Conservation (phyloP, 2,888 invertebrate species). For the Emmelina monodactyla region DNA sequence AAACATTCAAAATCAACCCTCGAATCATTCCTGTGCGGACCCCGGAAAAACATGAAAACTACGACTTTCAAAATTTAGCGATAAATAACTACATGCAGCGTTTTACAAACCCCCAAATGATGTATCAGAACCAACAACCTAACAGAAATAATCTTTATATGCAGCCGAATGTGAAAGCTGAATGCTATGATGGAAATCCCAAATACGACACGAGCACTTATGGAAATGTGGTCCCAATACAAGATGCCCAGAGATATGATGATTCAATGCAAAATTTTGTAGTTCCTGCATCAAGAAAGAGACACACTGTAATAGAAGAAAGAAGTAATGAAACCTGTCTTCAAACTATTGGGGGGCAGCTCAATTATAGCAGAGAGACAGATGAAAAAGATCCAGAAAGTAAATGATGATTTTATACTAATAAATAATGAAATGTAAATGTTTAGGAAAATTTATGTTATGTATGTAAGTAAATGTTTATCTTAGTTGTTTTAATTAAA, state of each 20-base stretch:
- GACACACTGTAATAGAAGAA: no score
- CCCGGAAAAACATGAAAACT: constrained; percentile 25
- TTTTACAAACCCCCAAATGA: constrained; percentile 22
- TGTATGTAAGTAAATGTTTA: no score
- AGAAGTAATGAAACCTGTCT: no score
- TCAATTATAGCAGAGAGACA: no score
- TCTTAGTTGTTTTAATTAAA: no score
- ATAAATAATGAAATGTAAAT: no score
- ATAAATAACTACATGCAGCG: constrained; percentile 28
- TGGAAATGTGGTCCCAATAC: constrained; percentile 20
- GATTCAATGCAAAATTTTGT: constrained; percentile 6
- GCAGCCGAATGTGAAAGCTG: constrained; percentile 22
- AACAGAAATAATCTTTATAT: constrained; percentile 19
- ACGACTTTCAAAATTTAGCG: constrained; percentile 35
- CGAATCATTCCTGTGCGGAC: constrained; percentile 13
- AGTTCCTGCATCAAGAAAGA: no score
- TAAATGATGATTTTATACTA: no score
- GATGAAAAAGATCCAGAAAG: no score
- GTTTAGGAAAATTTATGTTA: no score
- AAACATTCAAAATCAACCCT: constrained; percentile 19
- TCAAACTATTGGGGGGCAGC: no score
- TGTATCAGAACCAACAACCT: constrained; percentile 20
- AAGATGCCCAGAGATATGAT: constrained; percentile 10
- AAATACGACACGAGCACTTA: constrained; percentile 26
- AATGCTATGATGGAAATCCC: constrained; percentile 25